Base-by-base conservation (phyloP, 2,113 vertebrate species). In the Colaptes auratus region DNA sequence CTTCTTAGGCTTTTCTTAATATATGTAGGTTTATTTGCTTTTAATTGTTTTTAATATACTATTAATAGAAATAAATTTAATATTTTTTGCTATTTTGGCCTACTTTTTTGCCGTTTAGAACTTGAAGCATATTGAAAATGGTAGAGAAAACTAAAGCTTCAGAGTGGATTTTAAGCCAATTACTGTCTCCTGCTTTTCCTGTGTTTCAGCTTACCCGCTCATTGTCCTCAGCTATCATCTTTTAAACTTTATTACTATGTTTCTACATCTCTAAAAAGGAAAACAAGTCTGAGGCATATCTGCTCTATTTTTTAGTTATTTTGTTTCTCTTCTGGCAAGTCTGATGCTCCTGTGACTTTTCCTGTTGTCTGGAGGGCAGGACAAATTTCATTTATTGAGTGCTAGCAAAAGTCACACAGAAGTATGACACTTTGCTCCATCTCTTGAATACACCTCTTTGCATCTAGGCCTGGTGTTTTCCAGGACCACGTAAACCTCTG, bases 1-100 rank as follows among this genome's bases (percentile, higher is more conserved):
- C 82, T 93, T 90, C 74, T 70, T 95, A 25, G 13, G 36, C 80
- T 89, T 66, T 88, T 91, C 82, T 83, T 82, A 81, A 18, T 86
- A 25, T 46, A 76, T 90, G n/a, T 60, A 90, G 35, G 65, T 80
- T 30, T 83, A 84, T 80, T n/a, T 39, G 21, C 39, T 89, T 91
- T 80, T 86, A 60, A 31, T 81, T 90, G 39, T 92, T 69, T 80
- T 86, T 83, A 70, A 52, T 56, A 28, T 80, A 84, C 39, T 81
- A n/a, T 88, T 85, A 64, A 48, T 65, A 75, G 23, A 82, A 94
- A 59, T 84, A 89, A 64, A 17, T 50, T 44, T 20, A 93, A 39
- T 75, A 67, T 12, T 63, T 81, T 79, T 92, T 82, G 25, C 28
- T 15, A 25, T 83, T 95, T 88, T 23, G 36, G 33, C 69, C 39